Conservation (phyloP, 1,140 invertebrate species). For the Drosophila ficusphila region DNA sequence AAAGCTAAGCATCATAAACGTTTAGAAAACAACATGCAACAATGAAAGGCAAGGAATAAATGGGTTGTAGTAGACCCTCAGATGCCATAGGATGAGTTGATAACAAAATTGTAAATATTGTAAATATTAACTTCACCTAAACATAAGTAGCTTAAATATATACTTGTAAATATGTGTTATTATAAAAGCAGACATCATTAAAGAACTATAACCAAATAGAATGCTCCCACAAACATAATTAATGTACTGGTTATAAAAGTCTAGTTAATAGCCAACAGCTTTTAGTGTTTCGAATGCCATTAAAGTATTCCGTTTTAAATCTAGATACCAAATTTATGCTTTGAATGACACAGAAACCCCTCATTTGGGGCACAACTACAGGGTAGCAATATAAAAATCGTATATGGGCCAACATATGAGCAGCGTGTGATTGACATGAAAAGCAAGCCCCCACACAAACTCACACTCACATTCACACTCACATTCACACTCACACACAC, state of each 20-base stretch:
- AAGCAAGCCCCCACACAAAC: conserved; percentile 41
- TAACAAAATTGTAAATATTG: too few relatives aligned
- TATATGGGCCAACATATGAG: conserved; percentile 71
- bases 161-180: too few relatives aligned
- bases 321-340: conserved; percentile 6
- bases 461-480: conserved; percentile 2
- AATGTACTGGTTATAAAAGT: too few relatives aligned
- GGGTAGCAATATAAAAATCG: conserved; percentile 49
- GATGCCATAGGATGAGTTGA: too few relatives aligned
- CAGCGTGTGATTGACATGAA: conserved; percentile 80
- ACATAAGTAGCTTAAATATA: too few relatives aligned
- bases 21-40: conserved; percentile 27
- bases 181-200: too few relatives aligned
- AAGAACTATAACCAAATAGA: neutral
- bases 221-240: neutral
- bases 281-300: conserved; percentile 13
- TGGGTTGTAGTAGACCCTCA: neutral
- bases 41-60: conserved; percentile 6
- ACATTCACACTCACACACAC: conserved; percentile 6
- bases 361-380: conserved; percentile 4
- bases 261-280: neutral
- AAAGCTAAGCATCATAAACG: conserved; percentile 43
- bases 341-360: neutral
- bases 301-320: conserved; percentile 36
- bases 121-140: too few relatives aligned